Conservation (phyloP, 2,888 invertebrate genomes). For the Torymus aiolomorphi region DNA sequence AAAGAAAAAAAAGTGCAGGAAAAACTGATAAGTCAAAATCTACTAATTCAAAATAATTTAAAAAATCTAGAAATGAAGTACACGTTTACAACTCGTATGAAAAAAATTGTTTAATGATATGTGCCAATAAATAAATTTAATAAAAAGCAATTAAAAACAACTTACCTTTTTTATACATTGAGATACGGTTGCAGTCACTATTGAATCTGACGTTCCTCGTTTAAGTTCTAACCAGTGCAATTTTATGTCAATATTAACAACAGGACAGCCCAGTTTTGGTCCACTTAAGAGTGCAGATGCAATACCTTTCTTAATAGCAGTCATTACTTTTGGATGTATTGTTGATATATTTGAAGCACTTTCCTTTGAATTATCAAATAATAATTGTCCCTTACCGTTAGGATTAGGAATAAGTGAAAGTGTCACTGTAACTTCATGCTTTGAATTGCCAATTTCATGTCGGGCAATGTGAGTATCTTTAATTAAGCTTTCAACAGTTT, state of each 20-base stretch:
- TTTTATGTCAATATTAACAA: slow-evolving; percentile 85
- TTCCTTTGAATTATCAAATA: slow-evolving; percentile 83
- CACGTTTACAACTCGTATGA: neutral
- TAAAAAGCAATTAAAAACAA: slow-evolving; percentile 17
- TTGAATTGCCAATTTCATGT: slow-evolving; percentile 80
- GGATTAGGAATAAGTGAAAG: slow-evolving; percentile 79
- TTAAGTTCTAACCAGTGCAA: slow-evolving; percentile 86
- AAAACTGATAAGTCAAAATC: slow-evolving; percentile 15
- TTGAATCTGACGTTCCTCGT: slow-evolving; percentile 87
- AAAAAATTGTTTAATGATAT: neutral
- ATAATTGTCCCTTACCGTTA: slow-evolving; percentile 72
- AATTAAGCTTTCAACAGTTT: slow-evolving; percentile 79
- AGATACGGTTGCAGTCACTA: slow-evolving; percentile 87
- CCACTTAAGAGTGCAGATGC: slow-evolving; percentile 85
- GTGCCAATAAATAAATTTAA: no score
- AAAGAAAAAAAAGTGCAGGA: slow-evolving; percentile 24
- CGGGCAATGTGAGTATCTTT: slow-evolving; percentile 78
- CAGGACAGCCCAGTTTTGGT: slow-evolving; percentile 90
- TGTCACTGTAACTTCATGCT: slow-evolving; percentile 80
- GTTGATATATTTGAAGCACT: slow-evolving; percentile 82
- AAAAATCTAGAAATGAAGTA: neutral
- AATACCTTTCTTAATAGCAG: slow-evolving; percentile 85
- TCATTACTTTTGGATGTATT: slow-evolving; percentile 81
- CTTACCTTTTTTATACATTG: slow-evolving; percentile 88
- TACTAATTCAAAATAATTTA: neutral